Conservation (phyloP, 2,888 invertebrate species). For the Melinopterus prodromus region DNA sequence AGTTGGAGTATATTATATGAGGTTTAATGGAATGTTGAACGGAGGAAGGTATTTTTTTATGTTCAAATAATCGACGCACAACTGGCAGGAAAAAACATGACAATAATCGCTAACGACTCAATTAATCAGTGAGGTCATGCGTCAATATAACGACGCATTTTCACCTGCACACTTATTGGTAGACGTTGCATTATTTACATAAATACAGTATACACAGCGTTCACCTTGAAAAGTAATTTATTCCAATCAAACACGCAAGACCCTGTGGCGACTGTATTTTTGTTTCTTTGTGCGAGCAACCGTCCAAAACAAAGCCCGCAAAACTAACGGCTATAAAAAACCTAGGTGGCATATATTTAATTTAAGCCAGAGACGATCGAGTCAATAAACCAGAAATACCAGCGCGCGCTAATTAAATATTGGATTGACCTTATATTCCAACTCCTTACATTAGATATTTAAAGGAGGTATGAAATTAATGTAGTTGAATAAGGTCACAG, state of each 20-base stretch:
- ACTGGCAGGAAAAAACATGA: not conserved
- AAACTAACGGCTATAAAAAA: not conserved
- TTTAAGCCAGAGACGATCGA: too few relatives aligned
- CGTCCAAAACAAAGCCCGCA: not conserved
- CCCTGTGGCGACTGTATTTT: not conserved
- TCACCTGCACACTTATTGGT: not conserved
- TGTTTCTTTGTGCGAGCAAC: not conserved
- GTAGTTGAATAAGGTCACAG: too few relatives aligned
- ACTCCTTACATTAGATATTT: too few relatives aligned
- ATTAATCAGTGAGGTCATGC: not conserved
- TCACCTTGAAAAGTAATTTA: slow-evolving; percentile 4
- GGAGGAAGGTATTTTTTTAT: not conserved
- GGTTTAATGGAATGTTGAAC: too few relatives aligned
- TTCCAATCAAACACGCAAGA: not conserved
- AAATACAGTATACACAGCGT: not conserved
- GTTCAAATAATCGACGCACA: not conserved
- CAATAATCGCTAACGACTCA: not conserved
- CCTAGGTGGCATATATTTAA: not conserved
- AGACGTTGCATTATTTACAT: not conserved
- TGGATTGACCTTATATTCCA: too few relatives aligned
- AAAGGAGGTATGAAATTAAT: too few relatives aligned
- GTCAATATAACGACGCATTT: not conserved
- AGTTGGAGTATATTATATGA: too few relatives aligned
- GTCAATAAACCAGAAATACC: too few relatives aligned
- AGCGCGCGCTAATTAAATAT: too few relatives aligned